Evolutionary conservation across 2,888 invertebrate species (phyloP), one percentile per base, ranked within the genome.

Genomic region (Folsomia manolachei): DNA sequence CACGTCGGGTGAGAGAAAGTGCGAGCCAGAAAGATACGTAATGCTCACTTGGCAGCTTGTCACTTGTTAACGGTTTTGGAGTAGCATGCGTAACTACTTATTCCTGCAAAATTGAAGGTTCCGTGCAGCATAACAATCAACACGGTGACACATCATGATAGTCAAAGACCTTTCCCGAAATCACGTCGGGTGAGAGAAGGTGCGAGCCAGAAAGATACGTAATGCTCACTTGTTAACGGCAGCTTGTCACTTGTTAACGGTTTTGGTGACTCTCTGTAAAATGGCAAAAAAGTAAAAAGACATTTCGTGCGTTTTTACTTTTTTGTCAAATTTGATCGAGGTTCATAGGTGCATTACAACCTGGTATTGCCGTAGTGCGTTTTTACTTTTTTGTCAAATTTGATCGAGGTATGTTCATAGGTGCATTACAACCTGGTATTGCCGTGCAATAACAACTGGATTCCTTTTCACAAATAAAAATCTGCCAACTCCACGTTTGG

Each of bases 231-330:
- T 39, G 7, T n/a, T n/a, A n/a, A n/a, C 7, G 14, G 39, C 39
- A 39, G 39, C 39, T 39, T 56, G 56, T 56, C 56, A 56, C 56
- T 19, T 56, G 56, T 56, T 56, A n/a, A 56, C 56, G n/a, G 56
- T 56, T 56, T 56, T 56, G 7, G 18, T 56, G 56, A 56, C 7
- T 56, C 56, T 56, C 56, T n/a, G n/a, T 7, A 56, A 56, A 56
- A 21, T 56, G 56, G 56, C 56, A 56, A 7, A 19, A 7, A n/a
- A n/a, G n/a, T n/a, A n/a, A 56, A 19, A 19, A 19, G 18, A 56
- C 56, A 56, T 21, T 39, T 39, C 39, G 14, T 9, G 39, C 4
- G 39, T 39, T 39, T 39, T 39, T n/a, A n/a, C n/a, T 14, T 39
- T 39, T 39, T 39, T 39, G 39, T 39, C 39, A 39, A 39, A n/a